phyloP scores from a whole-genome alignment of 1,140 invertebrate species.

The Dreissena polymorpha region DNA sequence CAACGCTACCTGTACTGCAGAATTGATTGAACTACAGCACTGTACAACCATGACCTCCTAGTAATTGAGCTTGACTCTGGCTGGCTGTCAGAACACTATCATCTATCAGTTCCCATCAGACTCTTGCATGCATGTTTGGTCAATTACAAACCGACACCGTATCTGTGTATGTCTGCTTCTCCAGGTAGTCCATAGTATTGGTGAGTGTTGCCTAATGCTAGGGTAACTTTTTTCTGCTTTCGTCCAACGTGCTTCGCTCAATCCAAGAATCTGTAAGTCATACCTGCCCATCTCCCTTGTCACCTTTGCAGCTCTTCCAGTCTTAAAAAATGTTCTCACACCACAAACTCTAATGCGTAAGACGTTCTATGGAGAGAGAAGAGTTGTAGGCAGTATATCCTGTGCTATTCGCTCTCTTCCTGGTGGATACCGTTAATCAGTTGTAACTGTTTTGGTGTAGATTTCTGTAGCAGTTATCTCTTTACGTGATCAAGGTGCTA shows the following conservation, averaged over 20 bases:
- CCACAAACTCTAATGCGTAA: constrained; percentile 16
- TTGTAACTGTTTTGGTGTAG: not conserved
- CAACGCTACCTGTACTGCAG: too few relatives aligned
- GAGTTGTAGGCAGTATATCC: constrained; percentile 27
- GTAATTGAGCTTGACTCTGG: too few relatives aligned
- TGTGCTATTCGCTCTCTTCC: constrained; percentile 22
- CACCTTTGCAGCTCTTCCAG: constrained; percentile 6
- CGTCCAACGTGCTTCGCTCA: constrained; percentile 30
- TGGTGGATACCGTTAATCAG: constrained; percentile 34
- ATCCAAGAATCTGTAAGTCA: constrained; percentile 2
- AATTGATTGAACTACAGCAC: too few relatives aligned
- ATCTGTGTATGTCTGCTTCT: not conserved
- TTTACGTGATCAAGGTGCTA: constrained; percentile 32
- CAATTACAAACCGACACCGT: constrained; percentile 9
- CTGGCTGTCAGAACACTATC: too few relatives aligned
- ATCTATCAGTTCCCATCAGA: constrained; percentile 1
- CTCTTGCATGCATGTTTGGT: not conserved
- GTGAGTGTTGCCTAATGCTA: constrained; percentile 7
- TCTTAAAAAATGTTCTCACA: constrained; percentile 22
- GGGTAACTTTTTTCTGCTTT: not conserved
- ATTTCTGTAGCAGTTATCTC: constrained; percentile 26
- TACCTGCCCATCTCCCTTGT: constrained; percentile 19
- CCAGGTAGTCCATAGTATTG: constrained; percentile 9
- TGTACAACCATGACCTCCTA: not conserved
- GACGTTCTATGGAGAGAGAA: constrained; percentile 30